Conservation (phyloP, 2,797 vertebrate genomes). For the Neomorphus geoffroyi region DNA sequence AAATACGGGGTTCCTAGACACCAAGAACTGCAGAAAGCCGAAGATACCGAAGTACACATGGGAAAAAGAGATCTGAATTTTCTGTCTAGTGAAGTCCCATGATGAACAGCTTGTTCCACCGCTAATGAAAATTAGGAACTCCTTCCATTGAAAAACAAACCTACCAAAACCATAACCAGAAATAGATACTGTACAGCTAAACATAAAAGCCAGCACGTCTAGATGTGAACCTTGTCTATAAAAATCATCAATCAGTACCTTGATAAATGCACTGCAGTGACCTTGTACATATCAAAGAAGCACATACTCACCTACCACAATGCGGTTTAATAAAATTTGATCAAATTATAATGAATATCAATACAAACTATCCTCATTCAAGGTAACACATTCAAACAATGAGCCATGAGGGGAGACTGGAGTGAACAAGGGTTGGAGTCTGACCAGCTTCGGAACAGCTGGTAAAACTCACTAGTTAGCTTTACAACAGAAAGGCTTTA, state of each 20-base stretch:
- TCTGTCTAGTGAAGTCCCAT: neutral
- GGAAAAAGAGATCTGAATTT: neutral
- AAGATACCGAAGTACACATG: neutral
- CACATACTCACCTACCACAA: neutral
- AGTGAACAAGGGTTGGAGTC: neutral
- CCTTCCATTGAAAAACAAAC: neutral
- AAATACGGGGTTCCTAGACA: neutral
- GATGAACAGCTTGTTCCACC: neutral
- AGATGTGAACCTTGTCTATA: neutral
- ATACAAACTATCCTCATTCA: neutral
- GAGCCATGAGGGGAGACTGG: accelerated
- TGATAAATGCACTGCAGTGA: neutral
- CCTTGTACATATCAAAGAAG: neutral
- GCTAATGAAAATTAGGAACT: neutral
- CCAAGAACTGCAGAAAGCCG: neutral
- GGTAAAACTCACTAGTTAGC: neutral
- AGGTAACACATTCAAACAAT: neutral
- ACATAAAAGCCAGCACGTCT: neutral
- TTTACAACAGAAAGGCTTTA: neutral
- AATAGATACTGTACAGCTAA: neutral
- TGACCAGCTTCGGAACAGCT: neutral
- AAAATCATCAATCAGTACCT: neutral
- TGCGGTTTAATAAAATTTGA: neutral
- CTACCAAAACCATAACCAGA: neutral
- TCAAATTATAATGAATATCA: neutral